Evolutionary conservation across 2,797 vertebrate species (phyloP), one percentile per base, ranked within the genome.

Genomic region (Pitangus sulphuratus): DNA sequence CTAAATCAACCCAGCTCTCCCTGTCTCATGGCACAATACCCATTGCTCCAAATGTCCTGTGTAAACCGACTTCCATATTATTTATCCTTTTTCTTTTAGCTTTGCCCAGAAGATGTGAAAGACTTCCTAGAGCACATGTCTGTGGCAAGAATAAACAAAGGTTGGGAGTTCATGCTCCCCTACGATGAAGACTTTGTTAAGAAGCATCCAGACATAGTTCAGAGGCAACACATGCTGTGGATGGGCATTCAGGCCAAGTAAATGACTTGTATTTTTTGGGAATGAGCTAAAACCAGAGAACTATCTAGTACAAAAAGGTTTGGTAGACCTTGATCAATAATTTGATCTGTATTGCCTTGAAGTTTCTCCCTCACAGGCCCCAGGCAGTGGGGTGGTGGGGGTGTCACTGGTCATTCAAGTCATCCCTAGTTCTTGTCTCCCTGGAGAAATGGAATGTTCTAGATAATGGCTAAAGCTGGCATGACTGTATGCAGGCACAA

Each of bases 151-250:
- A 95, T 99, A 95, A 99, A 99, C 98, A 98, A 98, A 77, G 99
- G 99, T 61, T 99, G 99, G 99, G 99, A 99, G 97, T 99, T 99
- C 96, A 91, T 99, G 96, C 96, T 99, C 96, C 98, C 99, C 31
- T 98, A 98, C 0, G 99, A 99, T 62, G 96, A 96, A 20, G 99
- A 99, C 64, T 99, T 99, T 95, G 98, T 99, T 92, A 99, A 98
- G 97, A 99, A 99, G 96, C 99, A 99, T 93, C 98, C 99, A 9
- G 99, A 99, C 45, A 98, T 99, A 92, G 99, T 99, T 83, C 99
- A 99, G 97, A 98, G 99, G 95, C 99, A 99, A 80, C 98, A 99
- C 90, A 99, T 99, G 99, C 98, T 99, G 93, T 99, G 99, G 99
- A 98, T 98, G 19, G 99, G 99, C 96, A 99, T 99, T 95, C 99